A percentile compares a stretch with the other conserved stretches of the same genome.
Evolutionary conservation across 2,113 vertebrate genomes (phyloP).

Genomic region (Rynchops niger): DNA sequence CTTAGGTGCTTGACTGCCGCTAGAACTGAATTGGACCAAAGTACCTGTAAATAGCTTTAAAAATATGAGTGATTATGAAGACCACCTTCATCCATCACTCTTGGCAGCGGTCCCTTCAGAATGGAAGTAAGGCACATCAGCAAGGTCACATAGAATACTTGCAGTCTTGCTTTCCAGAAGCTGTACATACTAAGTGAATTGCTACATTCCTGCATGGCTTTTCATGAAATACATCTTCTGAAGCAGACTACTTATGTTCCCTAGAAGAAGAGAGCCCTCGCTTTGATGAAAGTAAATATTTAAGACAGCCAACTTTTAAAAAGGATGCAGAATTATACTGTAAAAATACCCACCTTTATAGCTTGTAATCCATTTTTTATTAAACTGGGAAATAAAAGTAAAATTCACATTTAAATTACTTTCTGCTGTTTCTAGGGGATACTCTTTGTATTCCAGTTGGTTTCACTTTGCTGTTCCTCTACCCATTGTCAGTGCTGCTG

Average conservation of each 20-base stretch:
- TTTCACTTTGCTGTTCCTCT: background rate
- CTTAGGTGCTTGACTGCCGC: background rate
- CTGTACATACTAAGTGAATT: background rate
- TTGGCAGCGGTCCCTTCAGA: background rate
- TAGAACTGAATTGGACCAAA: background rate
- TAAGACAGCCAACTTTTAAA: conserved; percentile 25
- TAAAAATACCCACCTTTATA: conserved; percentile 33
- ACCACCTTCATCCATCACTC: background rate
- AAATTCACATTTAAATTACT: conserved; percentile 34
- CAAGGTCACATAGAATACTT: background rate
- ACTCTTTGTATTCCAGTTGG: background rate
- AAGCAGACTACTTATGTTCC: background rate
- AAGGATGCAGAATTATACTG: conserved; percentile 25
- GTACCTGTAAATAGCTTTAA: conserved; percentile 12
- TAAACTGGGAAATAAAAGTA: conserved; percentile 22
- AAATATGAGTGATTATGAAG: background rate
- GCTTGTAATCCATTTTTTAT: conserved; percentile 62
- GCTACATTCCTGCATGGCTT: background rate
- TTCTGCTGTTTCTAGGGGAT: conserved; percentile 45
- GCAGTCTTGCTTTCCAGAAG: background rate
- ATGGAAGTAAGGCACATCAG: background rate
- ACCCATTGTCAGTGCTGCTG: background rate
- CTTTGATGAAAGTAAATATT: conserved; percentile 39
- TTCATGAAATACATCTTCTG: background rate
- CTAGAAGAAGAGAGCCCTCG: background rate